Percentiles rank a stretch among this genome's conserved stretches.
phyloP scores from a whole-genome alignment of 2,888 invertebrate species.

The Tachina fera region DNA sequence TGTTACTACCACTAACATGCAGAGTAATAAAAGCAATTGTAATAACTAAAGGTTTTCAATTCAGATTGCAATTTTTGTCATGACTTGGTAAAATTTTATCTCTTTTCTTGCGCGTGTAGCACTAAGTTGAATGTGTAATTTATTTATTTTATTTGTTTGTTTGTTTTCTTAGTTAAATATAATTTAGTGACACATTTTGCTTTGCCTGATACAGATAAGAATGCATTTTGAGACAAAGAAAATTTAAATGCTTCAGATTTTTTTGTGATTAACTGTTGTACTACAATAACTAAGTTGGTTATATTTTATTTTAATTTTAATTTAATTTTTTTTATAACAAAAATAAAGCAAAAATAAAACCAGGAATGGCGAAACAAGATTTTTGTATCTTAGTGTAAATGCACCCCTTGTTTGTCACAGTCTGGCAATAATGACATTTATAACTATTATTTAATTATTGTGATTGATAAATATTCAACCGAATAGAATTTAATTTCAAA shows the following conservation, averaged over 20 bases:
- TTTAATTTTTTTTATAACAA: background rate
- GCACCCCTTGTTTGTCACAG: no score
- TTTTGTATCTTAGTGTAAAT: no score
- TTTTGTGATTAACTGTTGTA: background rate
- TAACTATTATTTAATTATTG: no score
- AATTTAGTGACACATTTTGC: background rate
- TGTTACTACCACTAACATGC: background rate
- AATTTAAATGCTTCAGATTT: conserved; percentile 14
- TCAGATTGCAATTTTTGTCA: background rate
- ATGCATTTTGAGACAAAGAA: conserved; percentile 10
- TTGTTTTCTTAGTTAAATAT: background rate
- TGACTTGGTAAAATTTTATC: background rate
- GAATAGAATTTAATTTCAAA: no score
- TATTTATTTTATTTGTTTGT: background rate
- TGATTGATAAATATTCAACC: no score
- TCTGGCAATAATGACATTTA: no score
- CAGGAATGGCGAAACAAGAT: no score
- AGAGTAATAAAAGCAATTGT: background rate
- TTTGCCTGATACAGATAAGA: background rate
- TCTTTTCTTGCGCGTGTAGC: background rate
- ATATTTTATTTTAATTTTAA: background rate
- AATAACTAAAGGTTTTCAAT: background rate
- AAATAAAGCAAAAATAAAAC: no score
- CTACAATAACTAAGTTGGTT: background rate
- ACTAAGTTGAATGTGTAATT: background rate